Evolutionary conservation across 2,888 invertebrate species (phyloP).

Genomic region (Crioceris asparagi): DNA sequence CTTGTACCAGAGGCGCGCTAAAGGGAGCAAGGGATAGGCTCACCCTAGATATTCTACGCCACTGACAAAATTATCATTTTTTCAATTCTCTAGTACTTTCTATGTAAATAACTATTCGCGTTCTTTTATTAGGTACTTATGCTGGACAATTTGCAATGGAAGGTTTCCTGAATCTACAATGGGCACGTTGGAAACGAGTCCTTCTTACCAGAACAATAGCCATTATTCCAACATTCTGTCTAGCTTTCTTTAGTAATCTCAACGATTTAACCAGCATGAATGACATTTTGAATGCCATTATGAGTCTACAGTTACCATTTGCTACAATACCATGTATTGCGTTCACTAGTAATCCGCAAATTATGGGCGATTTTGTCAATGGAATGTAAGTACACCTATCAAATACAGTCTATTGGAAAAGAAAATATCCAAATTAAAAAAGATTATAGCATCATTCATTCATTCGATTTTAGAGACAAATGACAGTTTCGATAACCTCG

Average conservation of each 20-base stretch:
- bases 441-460: too few relatives aligned
- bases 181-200: constrained; percentile 80
- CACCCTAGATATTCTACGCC: too few relatives aligned
- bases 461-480: too few relatives aligned
- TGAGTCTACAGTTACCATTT: constrained; percentile 81
- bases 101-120: too few relatives aligned
- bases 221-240: constrained; percentile 59
- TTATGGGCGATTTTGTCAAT: constrained; percentile 78
- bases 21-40: too few relatives aligned
- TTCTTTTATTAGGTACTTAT: constrained; percentile 45
- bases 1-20: too few relatives aligned
- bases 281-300: constrained; percentile 73
- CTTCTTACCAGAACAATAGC: constrained; percentile 77
- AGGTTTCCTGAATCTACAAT: constrained; percentile 75
- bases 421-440: too few relatives aligned
- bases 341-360: constrained; percentile 62
- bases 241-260: constrained; percentile 55
- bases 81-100: too few relatives aligned
- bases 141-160: constrained; percentile 84
- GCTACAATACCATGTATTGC: constrained; percentile 77
- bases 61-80: too few relatives aligned
- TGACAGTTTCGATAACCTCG: too few relatives aligned
- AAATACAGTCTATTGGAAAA: too few relatives aligned
- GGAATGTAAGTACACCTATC: constrained; percentile 59
- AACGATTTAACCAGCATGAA: constrained; percentile 66